A percentile compares a stretch with the other conserved stretches of the same genome.
These are phyloP conservation scores for Copidosoma floridanum DNA, from an alignment of 1,140 invertebrate genomes.

Conservation along the genomic window DNA sequence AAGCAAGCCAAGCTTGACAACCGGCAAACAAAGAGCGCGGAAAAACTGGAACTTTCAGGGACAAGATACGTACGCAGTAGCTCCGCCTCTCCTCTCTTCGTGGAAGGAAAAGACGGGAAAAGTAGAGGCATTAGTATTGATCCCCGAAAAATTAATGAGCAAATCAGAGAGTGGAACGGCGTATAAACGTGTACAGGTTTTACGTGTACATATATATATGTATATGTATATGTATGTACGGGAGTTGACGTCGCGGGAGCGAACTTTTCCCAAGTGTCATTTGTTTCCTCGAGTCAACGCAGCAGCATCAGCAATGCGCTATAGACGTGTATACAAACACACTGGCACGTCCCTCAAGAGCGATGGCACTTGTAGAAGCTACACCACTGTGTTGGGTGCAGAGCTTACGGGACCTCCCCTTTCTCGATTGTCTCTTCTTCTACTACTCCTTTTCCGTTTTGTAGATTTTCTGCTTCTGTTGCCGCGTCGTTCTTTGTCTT, in stretches of 20 bases:
- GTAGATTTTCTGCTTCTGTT: too few relatives aligned
- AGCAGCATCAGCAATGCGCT: too few relatives aligned
- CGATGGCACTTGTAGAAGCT: slow-evolving; percentile 23
- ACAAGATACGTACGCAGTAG: background rate
- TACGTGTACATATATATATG: too few relatives aligned
- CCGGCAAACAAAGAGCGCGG: slow-evolving; percentile 10
- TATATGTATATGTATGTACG: too few relatives aligned
- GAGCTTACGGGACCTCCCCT: too few relatives aligned
- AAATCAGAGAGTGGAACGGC: slow-evolving; percentile 47
- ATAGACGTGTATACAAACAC: too few relatives aligned
- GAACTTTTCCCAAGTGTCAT: slow-evolving; percentile 44
- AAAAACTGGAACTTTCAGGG: slow-evolving; percentile 2
- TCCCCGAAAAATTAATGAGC: slow-evolving; percentile 48
- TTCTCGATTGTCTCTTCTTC: background rate
- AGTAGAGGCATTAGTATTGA: slow-evolving; percentile 46
- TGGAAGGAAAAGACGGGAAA: slow-evolving; percentile 29
- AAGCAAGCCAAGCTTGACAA: too few relatives aligned
- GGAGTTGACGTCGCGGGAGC: slow-evolving; percentile 24
- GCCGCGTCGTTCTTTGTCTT: too few relatives aligned
- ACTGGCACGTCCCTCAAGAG: slow-evolving; percentile 1
- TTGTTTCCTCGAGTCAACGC: too few relatives aligned
- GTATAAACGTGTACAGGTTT: too few relatives aligned
- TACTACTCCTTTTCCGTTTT: too few relatives aligned
- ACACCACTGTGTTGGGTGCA: background rate
- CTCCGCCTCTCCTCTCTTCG: background rate